Evolutionary conservation across 2,797 vertebrate species (phyloP).

Genomic region (Gymnothorax javanicus): DNA sequence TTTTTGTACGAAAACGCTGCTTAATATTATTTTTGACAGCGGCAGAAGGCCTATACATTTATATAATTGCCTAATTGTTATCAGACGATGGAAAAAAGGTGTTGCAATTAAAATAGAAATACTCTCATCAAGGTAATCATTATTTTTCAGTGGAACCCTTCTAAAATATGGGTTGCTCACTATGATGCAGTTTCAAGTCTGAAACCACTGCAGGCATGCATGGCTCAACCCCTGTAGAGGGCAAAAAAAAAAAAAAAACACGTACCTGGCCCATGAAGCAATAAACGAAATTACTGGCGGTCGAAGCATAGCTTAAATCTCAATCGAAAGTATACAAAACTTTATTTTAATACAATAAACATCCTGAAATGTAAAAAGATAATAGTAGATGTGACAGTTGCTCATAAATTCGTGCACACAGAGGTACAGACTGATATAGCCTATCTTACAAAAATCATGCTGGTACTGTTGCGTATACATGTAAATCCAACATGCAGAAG

Average conservation of each 20-base stretch:
- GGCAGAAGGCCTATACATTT: no score
- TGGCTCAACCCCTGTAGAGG: not conserved
- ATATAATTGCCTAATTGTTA: no score
- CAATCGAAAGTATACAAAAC: not conserved
- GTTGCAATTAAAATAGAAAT: not conserved
- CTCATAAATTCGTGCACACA: not conserved
- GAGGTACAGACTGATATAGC: constrained; percentile 10
- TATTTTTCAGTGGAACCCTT: not conserved
- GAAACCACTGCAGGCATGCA: not conserved
- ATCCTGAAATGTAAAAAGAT: not conserved
- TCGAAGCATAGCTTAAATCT: not conserved
- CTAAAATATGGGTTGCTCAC: not conserved
- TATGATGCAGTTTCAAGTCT: constrained; percentile 8
- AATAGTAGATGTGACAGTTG: constrained; percentile 6
- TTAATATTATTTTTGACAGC: not conserved
- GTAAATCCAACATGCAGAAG: not conserved
- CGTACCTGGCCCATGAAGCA: not conserved
- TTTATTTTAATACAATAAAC: not conserved
- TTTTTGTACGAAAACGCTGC: not conserved
- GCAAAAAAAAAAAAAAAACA: not conserved
- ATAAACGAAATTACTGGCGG: not conserved
- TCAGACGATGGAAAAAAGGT: no score
- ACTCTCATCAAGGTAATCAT: not conserved
- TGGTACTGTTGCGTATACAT: not conserved
- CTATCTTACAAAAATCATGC: not conserved